Evolutionary conservation across 2,797 vertebrate species (phyloP).

Genomic region (Alca torda): DNA sequence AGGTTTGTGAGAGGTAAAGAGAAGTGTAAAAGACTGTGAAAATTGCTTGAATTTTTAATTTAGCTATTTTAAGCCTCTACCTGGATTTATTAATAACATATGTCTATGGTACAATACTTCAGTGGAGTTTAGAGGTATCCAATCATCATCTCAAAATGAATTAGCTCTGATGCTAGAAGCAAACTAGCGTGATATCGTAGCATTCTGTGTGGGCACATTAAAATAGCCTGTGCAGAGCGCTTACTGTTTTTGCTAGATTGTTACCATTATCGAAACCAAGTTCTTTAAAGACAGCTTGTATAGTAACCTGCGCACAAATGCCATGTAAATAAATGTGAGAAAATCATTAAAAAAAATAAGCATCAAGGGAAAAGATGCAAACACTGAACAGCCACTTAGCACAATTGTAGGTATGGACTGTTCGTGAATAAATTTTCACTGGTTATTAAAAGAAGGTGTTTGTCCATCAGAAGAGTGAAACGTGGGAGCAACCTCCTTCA

Average conservation of each 20-base stretch:
- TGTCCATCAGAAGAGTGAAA: background rate
- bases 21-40: background rate
- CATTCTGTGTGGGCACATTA: background rate
- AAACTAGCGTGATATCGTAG: background rate
- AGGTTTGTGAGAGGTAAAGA: background rate
- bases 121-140: background rate
- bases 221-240: background rate
- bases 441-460: background rate
- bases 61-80: background rate
- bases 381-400: too few species aligned
- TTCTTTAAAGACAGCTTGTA: background rate
- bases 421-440: background rate
- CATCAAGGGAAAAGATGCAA: background rate
- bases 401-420: background rate
- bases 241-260: background rate
- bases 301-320: background rate
- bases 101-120: background rate
- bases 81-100: background rate
- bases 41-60: background rate
- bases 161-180: background rate
- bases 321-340: background rate
- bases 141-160: background rate
- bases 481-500: background rate
- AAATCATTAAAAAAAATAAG: background rate
- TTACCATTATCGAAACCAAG: background rate